Evolutionary conservation across 2,888 invertebrate species (phyloP).

Genomic region (Chymomyza procnemis): DNA sequence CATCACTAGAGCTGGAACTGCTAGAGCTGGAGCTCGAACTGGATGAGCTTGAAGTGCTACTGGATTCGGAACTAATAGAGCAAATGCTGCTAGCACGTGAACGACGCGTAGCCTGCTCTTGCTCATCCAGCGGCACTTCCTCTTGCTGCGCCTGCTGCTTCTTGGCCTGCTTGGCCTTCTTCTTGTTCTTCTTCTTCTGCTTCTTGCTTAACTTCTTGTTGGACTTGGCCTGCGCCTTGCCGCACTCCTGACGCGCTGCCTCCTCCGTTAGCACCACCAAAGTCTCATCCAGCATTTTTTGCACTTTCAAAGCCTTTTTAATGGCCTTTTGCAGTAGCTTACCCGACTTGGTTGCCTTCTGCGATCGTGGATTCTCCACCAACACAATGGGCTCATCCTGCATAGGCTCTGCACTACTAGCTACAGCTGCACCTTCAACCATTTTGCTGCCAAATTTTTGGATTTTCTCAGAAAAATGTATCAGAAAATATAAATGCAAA

Average conservation of each 20-base stretch:
- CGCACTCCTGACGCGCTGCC: background rate
- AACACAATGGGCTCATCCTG: constrained; percentile 17
- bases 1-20: background rate
- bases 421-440: background rate
- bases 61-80: constrained; percentile 37
- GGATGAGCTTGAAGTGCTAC: constrained; percentile 23
- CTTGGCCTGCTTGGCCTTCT: constrained; percentile 28
- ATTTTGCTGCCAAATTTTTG: background rate
- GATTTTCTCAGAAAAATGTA: background rate
- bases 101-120: constrained; percentile 10
- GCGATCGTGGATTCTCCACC: constrained; percentile 22
- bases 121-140: background rate
- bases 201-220: constrained; percentile 28
- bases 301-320: constrained; percentile 54
- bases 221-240: background rate
- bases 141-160: constrained; percentile 16
- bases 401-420: background rate
- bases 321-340: constrained; percentile 45
- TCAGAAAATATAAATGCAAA: background rate
- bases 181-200: constrained; percentile 38
- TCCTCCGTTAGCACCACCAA: constrained; percentile 17
- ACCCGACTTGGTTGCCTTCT: background rate
- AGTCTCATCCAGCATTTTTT: constrained; percentile 41
- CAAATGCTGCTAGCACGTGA: constrained; percentile 46
- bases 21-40: constrained; percentile 21